phyloP scores from a whole-genome alignment of 2,888 invertebrate species.

The Acronicta leporina region DNA sequence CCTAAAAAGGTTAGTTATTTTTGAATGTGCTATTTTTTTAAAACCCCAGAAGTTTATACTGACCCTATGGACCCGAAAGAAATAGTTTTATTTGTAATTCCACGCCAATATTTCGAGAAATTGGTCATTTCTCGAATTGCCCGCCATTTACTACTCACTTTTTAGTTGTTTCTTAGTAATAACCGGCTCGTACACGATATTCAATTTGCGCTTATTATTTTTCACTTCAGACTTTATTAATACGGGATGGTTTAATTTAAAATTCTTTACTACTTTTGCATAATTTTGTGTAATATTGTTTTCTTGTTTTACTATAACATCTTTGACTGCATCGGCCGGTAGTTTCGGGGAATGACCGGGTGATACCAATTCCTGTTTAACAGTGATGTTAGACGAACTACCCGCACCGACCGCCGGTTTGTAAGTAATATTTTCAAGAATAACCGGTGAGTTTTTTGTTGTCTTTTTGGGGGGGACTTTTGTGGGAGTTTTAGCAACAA shows the following conservation, averaged over 20 bases:
- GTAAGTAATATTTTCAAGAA: conserved; percentile 7
- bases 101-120: conserved; percentile 17
- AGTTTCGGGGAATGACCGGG: not conserved
- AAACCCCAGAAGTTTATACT: too few relatives aligned
- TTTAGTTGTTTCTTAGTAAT: not conserved
- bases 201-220: conserved; percentile 42
- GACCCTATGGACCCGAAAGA: too few relatives aligned
- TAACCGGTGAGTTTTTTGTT: not conserved
- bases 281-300: not conserved
- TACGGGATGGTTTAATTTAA: conserved; percentile 38
- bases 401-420: not conserved
- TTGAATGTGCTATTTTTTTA: too few relatives aligned
- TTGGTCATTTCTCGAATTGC: conserved; percentile 4
- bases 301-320: not conserved
- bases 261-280: conserved; percentile 23
- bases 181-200: conserved; percentile 8
- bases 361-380: not conserved
- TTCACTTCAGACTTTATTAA: conserved; percentile 23
- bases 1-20: too few relatives aligned
- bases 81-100: not conserved
- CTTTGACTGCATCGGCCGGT: not conserved
- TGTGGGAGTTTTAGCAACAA: not conserved
- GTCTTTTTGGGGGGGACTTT: not conserved
- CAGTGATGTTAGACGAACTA: not conserved
- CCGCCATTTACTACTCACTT: not conserved